A percentile compares a stretch with the other conserved stretches of the same genome.
These are phyloP conservation scores for Diarsia dahlii DNA, from an alignment of 2,888 invertebrate species.

Conservation along the genomic window DNA sequence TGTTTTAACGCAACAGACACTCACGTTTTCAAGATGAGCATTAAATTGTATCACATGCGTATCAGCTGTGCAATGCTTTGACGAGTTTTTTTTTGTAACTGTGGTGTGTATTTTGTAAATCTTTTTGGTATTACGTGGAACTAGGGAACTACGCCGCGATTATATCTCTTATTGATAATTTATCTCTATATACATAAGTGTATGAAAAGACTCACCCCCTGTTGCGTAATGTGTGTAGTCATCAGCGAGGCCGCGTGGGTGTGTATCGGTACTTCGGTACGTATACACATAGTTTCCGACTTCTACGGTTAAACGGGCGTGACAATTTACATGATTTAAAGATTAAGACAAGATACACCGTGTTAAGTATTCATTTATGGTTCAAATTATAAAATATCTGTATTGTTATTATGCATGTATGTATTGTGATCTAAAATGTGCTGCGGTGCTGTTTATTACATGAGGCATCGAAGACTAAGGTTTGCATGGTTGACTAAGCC, in stretches of 20 bases:
- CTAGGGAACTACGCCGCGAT: constrained; percentile 14
- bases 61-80: constrained; percentile 19
- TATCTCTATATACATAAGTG: constrained; percentile 6
- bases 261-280: neutral
- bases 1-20: constrained; percentile 8
- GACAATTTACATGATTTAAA: neutral
- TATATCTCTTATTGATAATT: neutral
- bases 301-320: neutral
- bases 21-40: constrained; percentile 32
- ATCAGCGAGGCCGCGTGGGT: neutral
- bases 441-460: neutral
- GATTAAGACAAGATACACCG: neutral
- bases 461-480: neutral
- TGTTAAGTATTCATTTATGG: neutral
- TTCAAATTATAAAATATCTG: neutral
- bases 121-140: neutral
- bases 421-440: neutral
- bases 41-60: constrained; percentile 20
- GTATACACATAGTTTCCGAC: constrained; percentile 6
- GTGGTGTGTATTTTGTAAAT: no score
- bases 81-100: neutral
- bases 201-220: constrained; percentile 17
- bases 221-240: constrained; percentile 11
- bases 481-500: neutral
- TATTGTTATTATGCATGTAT: no score